A percentile compares a stretch with the other conserved stretches of the same genome.
phyloP scores from a whole-genome alignment of 2,113 vertebrate species.

The Isurus oxyrinchus region DNA sequence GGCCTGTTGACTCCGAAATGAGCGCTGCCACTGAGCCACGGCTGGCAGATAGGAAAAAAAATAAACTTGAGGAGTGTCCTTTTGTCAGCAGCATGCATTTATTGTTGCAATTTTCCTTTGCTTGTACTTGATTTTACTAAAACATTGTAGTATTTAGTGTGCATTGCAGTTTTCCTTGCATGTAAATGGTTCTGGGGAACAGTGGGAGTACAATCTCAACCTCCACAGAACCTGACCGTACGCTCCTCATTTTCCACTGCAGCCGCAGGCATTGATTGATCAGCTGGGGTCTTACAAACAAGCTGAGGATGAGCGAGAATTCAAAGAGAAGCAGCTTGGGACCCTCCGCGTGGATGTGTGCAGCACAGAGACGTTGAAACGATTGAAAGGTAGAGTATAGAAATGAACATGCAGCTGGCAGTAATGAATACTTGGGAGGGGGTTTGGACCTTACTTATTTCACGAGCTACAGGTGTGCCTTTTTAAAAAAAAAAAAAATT shows the following conservation, averaged over 20 bases:
- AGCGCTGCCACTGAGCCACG: not conserved
- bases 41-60: not conserved
- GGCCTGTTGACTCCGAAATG: not conserved
- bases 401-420: not conserved
- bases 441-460: not conserved
- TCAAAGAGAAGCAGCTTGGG: slow-evolving; percentile 87
- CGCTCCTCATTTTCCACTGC: not conserved
- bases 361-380: slow-evolving; percentile 88
- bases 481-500: not conserved
- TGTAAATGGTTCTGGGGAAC: not conserved
- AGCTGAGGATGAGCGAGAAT: slow-evolving; percentile 74
- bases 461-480: not conserved
- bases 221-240: not conserved
- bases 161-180: not conserved
- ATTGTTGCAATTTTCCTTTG: not conserved
- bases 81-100: not conserved
- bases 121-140: not conserved
- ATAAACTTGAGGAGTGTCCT: not conserved
- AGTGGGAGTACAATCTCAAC: not conserved
- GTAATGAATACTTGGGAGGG: not conserved
- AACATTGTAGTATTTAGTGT: not conserved
- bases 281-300: slow-evolving; percentile 70
- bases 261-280: slow-evolving; percentile 84
- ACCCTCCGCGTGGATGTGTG: slow-evolving; percentile 84
- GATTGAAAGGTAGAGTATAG: slow-evolving; percentile 77